These are phyloP conservation scores for Lasioglossum oenotherae DNA, from an alignment of 2,888 invertebrate species.

Conservation along the genomic window DNA sequence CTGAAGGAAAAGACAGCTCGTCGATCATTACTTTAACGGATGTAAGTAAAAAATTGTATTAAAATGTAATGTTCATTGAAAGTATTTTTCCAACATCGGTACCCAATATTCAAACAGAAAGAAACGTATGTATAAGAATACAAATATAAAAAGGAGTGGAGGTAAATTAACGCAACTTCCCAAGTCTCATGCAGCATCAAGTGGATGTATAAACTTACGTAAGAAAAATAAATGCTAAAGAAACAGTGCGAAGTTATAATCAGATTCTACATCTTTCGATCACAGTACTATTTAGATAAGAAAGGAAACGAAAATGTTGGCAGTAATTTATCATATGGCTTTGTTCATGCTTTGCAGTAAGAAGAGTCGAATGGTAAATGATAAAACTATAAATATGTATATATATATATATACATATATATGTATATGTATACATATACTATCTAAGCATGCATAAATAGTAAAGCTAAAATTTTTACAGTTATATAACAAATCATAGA, in stretches of 20 bases:
- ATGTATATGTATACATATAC: background rate
- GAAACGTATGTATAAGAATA: background rate
- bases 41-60: constrained; percentile 14
- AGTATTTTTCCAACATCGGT: constrained; percentile 19
- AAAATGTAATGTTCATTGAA: constrained; percentile 20
- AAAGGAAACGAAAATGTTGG: constrained; percentile 32
- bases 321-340: constrained; percentile 13
- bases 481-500: constrained; percentile 41
- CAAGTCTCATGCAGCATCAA: constrained; percentile 82
- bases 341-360: constrained; percentile 30
- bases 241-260: constrained; percentile 13
- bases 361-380: constrained; percentile 32
- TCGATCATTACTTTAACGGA: constrained; percentile 18
- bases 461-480: constrained; percentile 41
- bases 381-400: constrained; percentile 22
- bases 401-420: no score
- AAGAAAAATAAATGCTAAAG: constrained; percentile 45
- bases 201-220: constrained; percentile 33
- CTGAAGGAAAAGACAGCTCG: constrained; percentile 27
- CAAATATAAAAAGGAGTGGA: constrained; percentile 48
- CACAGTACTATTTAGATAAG: constrained; percentile 9
- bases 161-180: constrained; percentile 85
- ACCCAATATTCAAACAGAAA: constrained; percentile 6
- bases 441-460: constrained; percentile 52
- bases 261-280: constrained; percentile 7